Conservation (phyloP, 2,888 invertebrate genomes). For the Muschampia plurimacula region DNA sequence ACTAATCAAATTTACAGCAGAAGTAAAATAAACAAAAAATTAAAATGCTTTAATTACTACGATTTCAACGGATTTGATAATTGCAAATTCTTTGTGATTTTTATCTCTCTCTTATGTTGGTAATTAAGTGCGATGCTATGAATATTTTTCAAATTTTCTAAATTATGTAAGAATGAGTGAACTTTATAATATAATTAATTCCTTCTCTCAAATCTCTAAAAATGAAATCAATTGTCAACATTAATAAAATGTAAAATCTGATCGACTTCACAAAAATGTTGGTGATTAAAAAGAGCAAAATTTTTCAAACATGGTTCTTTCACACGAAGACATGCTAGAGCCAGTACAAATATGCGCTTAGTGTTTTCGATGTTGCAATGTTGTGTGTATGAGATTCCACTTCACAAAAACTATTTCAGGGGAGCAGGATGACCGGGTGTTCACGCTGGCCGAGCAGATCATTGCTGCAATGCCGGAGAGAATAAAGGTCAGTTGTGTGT, state of each 20-base stretch:
- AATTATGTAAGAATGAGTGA: not conserved
- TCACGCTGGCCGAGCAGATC: slow-evolving; percentile 98
- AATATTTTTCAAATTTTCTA: not conserved
- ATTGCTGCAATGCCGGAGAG: slow-evolving; percentile 99
- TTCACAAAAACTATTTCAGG: slow-evolving; percentile 86
- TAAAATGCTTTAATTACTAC: not conserved
- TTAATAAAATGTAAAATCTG: not conserved
- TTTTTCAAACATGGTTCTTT: not conserved
- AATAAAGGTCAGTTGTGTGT: slow-evolving; percentile 90
- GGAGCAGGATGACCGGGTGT: slow-evolving; percentile 96
- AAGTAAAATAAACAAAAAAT: not conserved
- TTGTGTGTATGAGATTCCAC: slow-evolving; percentile 57
- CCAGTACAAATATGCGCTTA: slow-evolving; percentile 29
- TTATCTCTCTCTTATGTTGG: not conserved
- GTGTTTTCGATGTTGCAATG: slow-evolving; percentile 40
- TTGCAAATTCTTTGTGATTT: not conserved
- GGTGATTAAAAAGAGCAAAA: not conserved
- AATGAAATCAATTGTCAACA: too few relatives aligned
- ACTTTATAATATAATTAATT: not conserved
- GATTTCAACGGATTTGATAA: not conserved
- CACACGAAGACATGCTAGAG: slow-evolving; percentile 20
- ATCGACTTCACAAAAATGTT: not conserved
- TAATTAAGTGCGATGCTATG: not conserved
- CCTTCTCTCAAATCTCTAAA: not conserved
- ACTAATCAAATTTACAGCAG: not conserved